A percentile compares a stretch with the other conserved stretches of the same genome.
Evolutionary conservation across 1,140 invertebrate species (phyloP).

Genomic region (Potamilus streckersoni): DNA sequence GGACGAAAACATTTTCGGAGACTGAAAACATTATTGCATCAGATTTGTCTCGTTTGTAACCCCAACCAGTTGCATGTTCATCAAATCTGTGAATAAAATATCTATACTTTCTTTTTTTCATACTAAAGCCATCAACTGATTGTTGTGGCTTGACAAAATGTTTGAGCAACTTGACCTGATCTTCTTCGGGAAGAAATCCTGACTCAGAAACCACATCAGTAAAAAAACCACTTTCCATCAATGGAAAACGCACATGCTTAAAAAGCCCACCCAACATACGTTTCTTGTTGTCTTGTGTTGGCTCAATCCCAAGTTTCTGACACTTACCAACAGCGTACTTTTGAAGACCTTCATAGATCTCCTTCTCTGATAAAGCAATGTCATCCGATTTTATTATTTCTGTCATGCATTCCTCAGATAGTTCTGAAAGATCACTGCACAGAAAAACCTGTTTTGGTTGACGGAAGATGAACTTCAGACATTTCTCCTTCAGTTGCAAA

Average conservation of each 20-base stretch:
- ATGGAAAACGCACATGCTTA: slow-evolving; percentile 34
- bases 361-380: slow-evolving; percentile 20
- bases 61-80: slow-evolving; percentile 10
- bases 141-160: slow-evolving; percentile 2
- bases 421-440: slow-evolving; percentile 19
- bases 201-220: slow-evolving; percentile 3
- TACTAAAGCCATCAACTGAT: not conserved
- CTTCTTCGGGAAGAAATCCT: slow-evolving; percentile 2
- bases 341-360: slow-evolving; percentile 26
- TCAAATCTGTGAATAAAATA: slow-evolving; percentile 9
- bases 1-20: slow-evolving; percentile 13
- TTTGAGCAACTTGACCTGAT: slow-evolving; percentile 6
- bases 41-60: slow-evolving; percentile 22
- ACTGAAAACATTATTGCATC: slow-evolving; percentile 18
- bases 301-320: slow-evolving; percentile 8
- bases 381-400: slow-evolving; percentile 27
- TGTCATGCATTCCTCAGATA: slow-evolving; percentile 30
- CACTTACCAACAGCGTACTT: slow-evolving; percentile 33
- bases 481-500: slow-evolving; percentile 28
- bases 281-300: slow-evolving; percentile 18
- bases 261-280: slow-evolving; percentile 21
- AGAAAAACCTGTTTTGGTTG: slow-evolving; percentile 24
- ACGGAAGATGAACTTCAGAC: slow-evolving; percentile 26
- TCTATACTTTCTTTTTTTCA: not conserved
- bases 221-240: slow-evolving; percentile 30